A percentile compares a stretch with the other conserved stretches of the same genome.
Conservation (phyloP, 2,113 vertebrate species). For the Bucco capensis region DNA sequence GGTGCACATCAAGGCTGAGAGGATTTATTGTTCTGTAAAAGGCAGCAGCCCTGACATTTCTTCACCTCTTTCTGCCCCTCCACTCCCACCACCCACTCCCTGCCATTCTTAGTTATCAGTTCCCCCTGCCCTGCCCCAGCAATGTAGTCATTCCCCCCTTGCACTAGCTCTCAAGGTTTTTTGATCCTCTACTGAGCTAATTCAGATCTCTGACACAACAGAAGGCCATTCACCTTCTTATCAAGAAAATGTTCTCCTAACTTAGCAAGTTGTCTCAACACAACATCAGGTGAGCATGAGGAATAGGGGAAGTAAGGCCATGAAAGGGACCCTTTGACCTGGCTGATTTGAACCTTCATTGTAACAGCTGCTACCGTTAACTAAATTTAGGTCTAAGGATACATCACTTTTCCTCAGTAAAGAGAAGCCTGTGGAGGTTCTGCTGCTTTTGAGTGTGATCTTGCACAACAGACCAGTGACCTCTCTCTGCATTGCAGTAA, state of each 20-base stretch:
- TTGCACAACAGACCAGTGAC: slow-evolving; percentile 8
- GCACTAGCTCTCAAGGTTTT: background rate
- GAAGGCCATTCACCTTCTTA: background rate
- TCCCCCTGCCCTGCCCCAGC: background rate
- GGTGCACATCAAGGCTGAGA: fast-evolving
- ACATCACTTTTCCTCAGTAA: background rate
- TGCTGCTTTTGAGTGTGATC: background rate
- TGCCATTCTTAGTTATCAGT: background rate
- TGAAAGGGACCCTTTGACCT: background rate
- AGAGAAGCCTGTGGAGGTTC: background rate
- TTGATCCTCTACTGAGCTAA: background rate
- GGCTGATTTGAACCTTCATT: background rate
- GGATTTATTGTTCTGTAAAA: background rate
- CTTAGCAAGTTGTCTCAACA: background rate
- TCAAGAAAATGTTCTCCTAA: background rate
- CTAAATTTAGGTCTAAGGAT: slow-evolving; percentile 43
- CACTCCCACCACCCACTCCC: too few species aligned
- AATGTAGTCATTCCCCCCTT: background rate
- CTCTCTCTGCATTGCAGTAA: background rate
- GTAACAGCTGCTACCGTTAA: slow-evolving; percentile 25
- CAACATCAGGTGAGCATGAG: background rate
- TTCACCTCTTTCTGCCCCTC: background rate
- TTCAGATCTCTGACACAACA: background rate
- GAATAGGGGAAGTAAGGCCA: background rate
- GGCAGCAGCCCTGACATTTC: background rate